phyloP scores from a whole-genome alignment of 2,113 vertebrate genomes.

The Theristicus caerulescens region DNA sequence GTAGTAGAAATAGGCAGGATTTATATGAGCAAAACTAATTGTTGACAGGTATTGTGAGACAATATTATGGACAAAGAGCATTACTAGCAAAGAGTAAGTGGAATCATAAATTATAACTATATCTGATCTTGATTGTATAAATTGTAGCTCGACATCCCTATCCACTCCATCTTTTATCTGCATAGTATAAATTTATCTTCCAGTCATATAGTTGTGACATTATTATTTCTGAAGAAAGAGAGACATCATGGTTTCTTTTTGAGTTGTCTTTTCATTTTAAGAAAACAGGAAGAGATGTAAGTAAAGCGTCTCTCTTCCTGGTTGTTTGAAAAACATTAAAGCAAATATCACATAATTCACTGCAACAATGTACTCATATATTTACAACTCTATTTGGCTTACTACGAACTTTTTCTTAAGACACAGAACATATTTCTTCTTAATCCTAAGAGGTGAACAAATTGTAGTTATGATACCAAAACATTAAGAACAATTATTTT shows the following conservation, averaged over 20 bases:
- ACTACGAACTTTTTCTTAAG: neutral
- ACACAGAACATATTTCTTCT: neutral
- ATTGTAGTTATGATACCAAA: neutral
- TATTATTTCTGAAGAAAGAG: neutral
- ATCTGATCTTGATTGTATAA: neutral
- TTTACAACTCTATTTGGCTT: neutral
- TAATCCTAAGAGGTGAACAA: neutral
- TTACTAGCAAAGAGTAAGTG: neutral
- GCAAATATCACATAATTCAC: neutral
- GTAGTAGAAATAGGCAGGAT: neutral
- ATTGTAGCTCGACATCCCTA: neutral
- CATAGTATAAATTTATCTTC: neutral
- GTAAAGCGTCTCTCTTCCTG: neutral
- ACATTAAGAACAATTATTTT: neutral
- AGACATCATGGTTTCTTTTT: neutral
- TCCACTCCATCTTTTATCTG: neutral
- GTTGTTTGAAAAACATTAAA: neutral
- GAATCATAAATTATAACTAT: neutral
- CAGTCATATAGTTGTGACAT: neutral
- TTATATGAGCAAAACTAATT: neutral
- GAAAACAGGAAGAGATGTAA: neutral
- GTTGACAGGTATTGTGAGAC: neutral
- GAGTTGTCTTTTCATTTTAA: neutral
- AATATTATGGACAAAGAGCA: neutral
- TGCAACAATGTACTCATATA: neutral